These are phyloP conservation scores for Nycticryphes semicollaris DNA, from an alignment of 2,113 vertebrate species.

Conservation along the genomic window DNA sequence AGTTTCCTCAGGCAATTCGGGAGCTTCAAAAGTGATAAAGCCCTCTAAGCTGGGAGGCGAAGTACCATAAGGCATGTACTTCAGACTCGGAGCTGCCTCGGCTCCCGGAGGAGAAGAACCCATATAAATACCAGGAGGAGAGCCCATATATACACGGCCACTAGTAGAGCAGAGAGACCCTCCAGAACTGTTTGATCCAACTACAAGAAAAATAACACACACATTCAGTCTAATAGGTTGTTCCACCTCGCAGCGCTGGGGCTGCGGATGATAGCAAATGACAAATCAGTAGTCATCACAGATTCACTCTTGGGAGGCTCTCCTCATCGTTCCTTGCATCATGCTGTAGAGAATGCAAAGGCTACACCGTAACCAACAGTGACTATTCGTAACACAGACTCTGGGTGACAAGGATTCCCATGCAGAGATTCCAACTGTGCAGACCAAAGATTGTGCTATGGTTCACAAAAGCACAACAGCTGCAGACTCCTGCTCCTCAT, in stretches of 20 bases:
- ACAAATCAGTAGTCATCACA: neutral
- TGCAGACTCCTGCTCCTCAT: neutral
- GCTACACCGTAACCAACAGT: neutral
- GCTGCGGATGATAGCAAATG: neutral
- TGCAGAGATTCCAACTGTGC: neutral
- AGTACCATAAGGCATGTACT: constrained; percentile 90
- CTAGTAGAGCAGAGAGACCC: constrained; percentile 92
- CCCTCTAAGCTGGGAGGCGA: constrained; percentile 95
- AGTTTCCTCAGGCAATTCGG: constrained; percentile 95
- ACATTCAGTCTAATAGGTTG: constrained; percentile 9
- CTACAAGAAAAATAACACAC: constrained; percentile 70
- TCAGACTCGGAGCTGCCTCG: constrained; percentile 86
- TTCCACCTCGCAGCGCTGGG: neutral
- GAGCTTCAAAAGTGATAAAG: constrained; percentile 95
- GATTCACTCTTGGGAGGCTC: neutral
- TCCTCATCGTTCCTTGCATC: neutral
- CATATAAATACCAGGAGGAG: constrained; percentile 85
- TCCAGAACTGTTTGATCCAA: constrained; percentile 92
- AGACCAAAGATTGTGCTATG: neutral
- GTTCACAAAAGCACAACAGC: neutral
- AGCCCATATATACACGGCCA: constrained; percentile 87
- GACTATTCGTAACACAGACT: neutral
- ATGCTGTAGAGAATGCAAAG: neutral
- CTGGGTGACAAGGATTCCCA: neutral
- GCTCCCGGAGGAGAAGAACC: constrained; percentile 81